Conservation (phyloP, 2,113 vertebrate genomes). For the Pseudopipra pipra region DNA sequence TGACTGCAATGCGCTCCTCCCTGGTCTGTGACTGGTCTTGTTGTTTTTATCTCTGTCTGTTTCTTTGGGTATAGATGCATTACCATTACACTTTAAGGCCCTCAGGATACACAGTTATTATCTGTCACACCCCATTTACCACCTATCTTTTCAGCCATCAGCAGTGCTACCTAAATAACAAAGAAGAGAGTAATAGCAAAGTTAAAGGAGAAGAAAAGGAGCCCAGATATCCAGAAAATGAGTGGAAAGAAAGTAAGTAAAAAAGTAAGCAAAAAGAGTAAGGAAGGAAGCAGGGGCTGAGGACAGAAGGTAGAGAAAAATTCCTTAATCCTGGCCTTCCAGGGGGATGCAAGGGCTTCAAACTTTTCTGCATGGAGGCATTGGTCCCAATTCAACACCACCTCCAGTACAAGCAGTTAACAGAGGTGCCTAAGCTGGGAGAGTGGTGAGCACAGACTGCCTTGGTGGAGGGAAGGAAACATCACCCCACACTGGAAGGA, state of each 20-base stretch:
- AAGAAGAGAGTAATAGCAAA: background rate
- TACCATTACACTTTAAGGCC: background rate
- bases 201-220: background rate
- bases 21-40: background rate
- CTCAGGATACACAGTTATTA: background rate
- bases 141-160: background rate
- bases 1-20: background rate
- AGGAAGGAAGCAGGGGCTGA: background rate
- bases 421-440: background rate
- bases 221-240: background rate
- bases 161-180: background rate
- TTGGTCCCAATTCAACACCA: accelerated
- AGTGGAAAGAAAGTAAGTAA: background rate
- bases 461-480: background rate
- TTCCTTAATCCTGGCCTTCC: background rate
- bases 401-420: background rate
- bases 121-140: background rate
- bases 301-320: background rate
- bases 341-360: background rate
- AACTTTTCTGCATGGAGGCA: background rate
- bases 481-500: background rate
- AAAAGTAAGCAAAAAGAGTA: background rate
- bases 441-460: accelerated
- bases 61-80: background rate
- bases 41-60: background rate